Percentiles rank a stretch among this genome's conserved stretches.
Evolutionary conservation across 2,888 invertebrate genomes (phyloP).

Genomic region (Thysanoteuthis rhombus): DNA sequence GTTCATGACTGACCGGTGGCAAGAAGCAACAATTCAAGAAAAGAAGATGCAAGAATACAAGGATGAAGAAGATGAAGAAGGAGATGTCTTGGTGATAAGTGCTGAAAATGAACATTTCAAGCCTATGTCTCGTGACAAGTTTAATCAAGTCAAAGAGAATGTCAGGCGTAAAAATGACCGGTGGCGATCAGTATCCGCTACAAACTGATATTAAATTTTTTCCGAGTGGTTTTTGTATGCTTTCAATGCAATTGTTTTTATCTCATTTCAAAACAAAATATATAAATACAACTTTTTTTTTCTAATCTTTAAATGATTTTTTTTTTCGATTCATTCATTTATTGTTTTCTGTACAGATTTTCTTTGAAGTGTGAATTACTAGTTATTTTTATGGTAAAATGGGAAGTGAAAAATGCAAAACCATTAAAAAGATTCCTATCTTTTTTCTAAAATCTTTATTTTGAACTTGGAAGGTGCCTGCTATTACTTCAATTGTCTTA

Average conservation of each 20-base stretch:
- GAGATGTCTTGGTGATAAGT: not conserved
- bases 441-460: not conserved
- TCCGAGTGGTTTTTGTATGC: not conserved
- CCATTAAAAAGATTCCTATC: no score
- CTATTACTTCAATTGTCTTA: not conserved
- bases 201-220: not conserved
- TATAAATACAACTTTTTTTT: not conserved
- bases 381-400: not conserved
- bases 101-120: slow-evolving; percentile 17
- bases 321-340: no score
- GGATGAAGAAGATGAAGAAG: not conserved
- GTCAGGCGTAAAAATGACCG: slow-evolving; percentile 41
- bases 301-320: no score
- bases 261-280: not conserved
- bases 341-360: no score
- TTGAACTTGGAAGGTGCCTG: not conserved
- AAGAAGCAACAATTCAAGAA: not conserved
- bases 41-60: not conserved
- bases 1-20: not conserved
- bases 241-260: slow-evolving; percentile 12
- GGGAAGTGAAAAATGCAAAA: not conserved
- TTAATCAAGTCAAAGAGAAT: slow-evolving; percentile 38
- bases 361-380: no score
- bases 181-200: slow-evolving; percentile 40
- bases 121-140: slow-evolving; percentile 27